phyloP scores from a whole-genome alignment of 1,140 invertebrate species.

The Drosophila ananassae region DNA sequence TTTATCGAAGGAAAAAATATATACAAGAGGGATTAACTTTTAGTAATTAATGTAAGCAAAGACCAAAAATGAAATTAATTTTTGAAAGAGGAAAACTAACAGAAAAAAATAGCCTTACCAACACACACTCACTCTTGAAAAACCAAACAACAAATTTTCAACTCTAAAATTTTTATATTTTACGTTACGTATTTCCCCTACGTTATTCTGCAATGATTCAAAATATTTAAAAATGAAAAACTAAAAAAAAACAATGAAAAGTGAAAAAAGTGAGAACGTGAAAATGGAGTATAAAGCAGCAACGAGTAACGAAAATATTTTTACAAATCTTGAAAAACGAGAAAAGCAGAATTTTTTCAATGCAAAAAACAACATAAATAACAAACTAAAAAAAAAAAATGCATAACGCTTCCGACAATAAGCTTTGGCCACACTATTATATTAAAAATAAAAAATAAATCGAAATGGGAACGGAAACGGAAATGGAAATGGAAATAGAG shows the following conservation, averaged over 20 bases:
- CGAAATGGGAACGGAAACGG: constrained; percentile 18
- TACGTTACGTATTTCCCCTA: constrained; percentile 11
- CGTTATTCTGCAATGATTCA: constrained; percentile 28
- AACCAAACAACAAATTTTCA: constrained; percentile 13
- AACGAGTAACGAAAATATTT: constrained; percentile 39
- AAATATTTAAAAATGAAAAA: not conserved
- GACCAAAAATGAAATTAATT: constrained; percentile 59
- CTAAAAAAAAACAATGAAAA: not conserved
- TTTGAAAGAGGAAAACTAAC: constrained; percentile 31
- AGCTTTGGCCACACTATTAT: constrained; percentile 76
- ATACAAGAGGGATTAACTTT: constrained; percentile 50
- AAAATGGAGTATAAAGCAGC: constrained; percentile 6
- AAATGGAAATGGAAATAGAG: constrained; percentile 18
- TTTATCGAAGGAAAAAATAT: constrained; percentile 51
- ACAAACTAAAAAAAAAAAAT: constrained; percentile 58
- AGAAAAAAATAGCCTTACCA: constrained; percentile 53
- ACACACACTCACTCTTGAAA: constrained; percentile 4
- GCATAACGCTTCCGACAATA: constrained; percentile 81
- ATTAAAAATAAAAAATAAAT: constrained; percentile 32
- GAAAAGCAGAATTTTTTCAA: constrained; percentile 11
- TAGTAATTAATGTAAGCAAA: constrained; percentile 68
- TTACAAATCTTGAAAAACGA: constrained; percentile 26
- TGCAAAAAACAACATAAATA: constrained; percentile 28
- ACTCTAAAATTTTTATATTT: constrained; percentile 25
- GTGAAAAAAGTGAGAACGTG: constrained; percentile 5